phyloP scores from a whole-genome alignment of 2,113 vertebrate genomes.

The Dryoscopus gambensis region DNA sequence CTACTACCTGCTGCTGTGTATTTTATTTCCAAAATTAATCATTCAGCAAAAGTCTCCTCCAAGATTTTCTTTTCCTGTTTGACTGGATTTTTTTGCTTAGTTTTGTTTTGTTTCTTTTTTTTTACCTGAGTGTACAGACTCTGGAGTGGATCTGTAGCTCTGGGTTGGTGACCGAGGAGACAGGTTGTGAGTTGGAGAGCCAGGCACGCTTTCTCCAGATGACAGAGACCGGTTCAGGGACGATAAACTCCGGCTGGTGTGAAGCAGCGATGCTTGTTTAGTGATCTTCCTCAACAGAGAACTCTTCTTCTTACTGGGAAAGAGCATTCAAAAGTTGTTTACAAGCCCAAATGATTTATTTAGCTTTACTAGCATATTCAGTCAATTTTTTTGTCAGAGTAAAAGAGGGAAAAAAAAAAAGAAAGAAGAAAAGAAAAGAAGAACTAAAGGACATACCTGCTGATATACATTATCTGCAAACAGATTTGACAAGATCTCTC shows the following conservation, averaged over 20 bases:
- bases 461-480: not conserved
- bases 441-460: not conserved
- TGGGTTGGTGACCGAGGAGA: constrained; percentile 93
- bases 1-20: not conserved
- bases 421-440: not conserved
- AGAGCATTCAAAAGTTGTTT: not conserved
- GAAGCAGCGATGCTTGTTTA: constrained; percentile 90
- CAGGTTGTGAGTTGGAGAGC: constrained; percentile 92
- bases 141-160: constrained; percentile 86
- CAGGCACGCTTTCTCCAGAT: constrained; percentile 92
- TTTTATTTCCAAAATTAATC: not conserved
- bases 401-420: not conserved
- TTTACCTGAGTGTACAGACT: constrained; percentile 88
- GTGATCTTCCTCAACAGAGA: constrained; percentile 94
- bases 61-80: not conserved
- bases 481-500: not conserved
- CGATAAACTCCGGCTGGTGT: constrained; percentile 93
- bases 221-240: constrained; percentile 94
- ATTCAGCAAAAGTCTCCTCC: not conserved
- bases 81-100: not conserved
- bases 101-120: not conserved
- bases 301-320: constrained; percentile 85
- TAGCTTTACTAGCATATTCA: not conserved
- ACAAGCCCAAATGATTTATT: not conserved
- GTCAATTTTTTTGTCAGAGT: not conserved